Conservation (phyloP, 2,888 invertebrate species). For the Steromphala cineraria region DNA sequence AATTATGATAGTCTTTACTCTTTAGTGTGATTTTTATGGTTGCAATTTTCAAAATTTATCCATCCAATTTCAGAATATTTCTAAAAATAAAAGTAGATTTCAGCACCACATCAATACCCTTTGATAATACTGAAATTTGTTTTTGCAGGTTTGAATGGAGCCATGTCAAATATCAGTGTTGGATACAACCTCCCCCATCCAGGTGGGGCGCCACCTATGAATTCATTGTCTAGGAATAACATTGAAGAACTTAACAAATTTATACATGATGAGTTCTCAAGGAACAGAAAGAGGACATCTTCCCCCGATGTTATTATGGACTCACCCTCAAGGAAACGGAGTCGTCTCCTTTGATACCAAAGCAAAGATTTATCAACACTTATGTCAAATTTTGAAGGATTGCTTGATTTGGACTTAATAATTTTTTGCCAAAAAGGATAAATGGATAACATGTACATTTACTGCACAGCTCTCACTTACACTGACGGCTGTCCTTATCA, state of each 20-base stretch:
- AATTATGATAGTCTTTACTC: no score
- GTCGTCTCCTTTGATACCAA: slow-evolving; percentile 74
- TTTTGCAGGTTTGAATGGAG: slow-evolving; percentile 72
- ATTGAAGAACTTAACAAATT: slow-evolving; percentile 82
- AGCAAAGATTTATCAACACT: background rate
- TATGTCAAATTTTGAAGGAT: background rate
- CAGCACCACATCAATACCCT: no score
- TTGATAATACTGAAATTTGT: background rate
- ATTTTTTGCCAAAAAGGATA: no score
- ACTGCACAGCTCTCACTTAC: no score
- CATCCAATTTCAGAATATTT: no score
- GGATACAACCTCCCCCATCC: slow-evolving; percentile 67
- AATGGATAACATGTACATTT: no score
- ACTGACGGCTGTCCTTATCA: no score
- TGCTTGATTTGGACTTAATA: no score
- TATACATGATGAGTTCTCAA: slow-evolving; percentile 82
- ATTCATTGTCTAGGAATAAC: slow-evolving; percentile 49
- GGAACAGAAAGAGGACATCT: slow-evolving; percentile 78
- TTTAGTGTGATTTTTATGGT: no score
- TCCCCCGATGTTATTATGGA: slow-evolving; percentile 83
- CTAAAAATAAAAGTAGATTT: no score
- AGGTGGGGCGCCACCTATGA: slow-evolving; percentile 42
- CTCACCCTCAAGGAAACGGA: slow-evolving; percentile 85
- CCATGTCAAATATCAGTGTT: slow-evolving; percentile 74
- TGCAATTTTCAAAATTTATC: no score